Base-by-base conservation (phyloP, 2,113 vertebrate genomes). In the Odocoileus hemionus region DNA sequence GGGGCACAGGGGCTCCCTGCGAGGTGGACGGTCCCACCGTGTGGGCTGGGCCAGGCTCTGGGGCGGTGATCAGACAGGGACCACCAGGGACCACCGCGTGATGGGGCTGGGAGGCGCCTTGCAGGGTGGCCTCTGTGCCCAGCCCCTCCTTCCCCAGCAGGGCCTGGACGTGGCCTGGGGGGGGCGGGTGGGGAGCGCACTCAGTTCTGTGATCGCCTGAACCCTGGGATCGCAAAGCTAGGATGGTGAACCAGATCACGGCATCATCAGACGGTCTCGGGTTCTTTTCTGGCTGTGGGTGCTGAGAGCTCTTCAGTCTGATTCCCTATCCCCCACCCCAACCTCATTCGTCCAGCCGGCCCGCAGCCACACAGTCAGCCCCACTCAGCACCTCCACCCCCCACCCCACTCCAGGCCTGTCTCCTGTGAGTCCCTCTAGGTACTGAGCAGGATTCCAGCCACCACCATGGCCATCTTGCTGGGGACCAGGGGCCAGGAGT, bases 221-320 rank as follows among this genome's bases (percentile, higher is more conserved):
- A 45, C 45, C 36, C 12, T 5, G 0, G 1, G 11, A 7, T 6
- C 9, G 43, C n/a, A 12, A 45, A 45, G 7, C 30, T 14, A 23
- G 26, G 45, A 1, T 0, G 11, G 23, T 8, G n/a, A 58, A 2
- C 3, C 10, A 7, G 60, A 3, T 1, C 28, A 2, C 2, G 0
- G 67, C 0, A 0, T 4, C 23, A 4, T 10, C 7, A 5, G 1
- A 12, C 1, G 0, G 6, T 1, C 45, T 23, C 26, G 3, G 15
- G 28, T 12, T 47, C 11, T 64, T 17, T 50, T 6, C 36, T 2
- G 36, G 13, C 39, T 5, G n/a, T 52, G 70, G n/a, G 28, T 14
- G n/a, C 39, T 5, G 23, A 9, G 1, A 2, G 36, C 7, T 16
- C 17, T 15, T 36, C 8, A 5, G 28, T 28, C 26, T 1, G 0